Evolutionary conservation across 2,113 vertebrate genomes (phyloP), one percentile per base, ranked within the genome.

Genomic region (Echinops telfairi): DNA sequence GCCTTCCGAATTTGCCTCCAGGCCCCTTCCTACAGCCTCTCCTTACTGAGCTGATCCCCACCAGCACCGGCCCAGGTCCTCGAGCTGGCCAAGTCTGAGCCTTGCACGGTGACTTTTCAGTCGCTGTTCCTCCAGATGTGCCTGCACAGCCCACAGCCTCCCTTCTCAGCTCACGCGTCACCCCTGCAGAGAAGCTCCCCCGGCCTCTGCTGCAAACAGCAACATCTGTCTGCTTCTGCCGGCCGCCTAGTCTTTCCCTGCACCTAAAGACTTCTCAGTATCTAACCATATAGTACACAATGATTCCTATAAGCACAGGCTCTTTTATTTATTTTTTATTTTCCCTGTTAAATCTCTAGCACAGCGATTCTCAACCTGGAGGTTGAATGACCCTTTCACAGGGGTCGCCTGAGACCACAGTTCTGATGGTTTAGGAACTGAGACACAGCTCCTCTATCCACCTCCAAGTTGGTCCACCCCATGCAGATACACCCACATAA

Each of bases 241-340:
- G n/a, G 77, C 71, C 57, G 12, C 29, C 1, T 20, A 75, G n/a
- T 20, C 20, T 82, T 36, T 43, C 29, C 47, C 36, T 73, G 60
- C 73, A 70, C 38, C 38, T 47, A 2, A 85, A 16, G 79, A 93
- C 70, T 83, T 93, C 57, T 73, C 36, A 80, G 29, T 31, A 70
- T 62, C 11, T 27, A 38, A 66, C 43, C 25, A 58, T 80, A 58
- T 20, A 73, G 16, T 22, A 73, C 6, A 36, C 9, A 77, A 64
- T 71, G 43, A 64, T 40, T 88, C 82, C 79, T 29, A 16, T 33
- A 36, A 89, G 22, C 31, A 6, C 64, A 86, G 70, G 22, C 8
- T 92, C 60, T 79, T 47, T 80, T 89, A 79, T 85, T 81, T 86
- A 62, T 64, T 16, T 70, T 60, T n/a, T 73, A 73, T 23, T 9